phyloP scores from a whole-genome alignment of 64 coral and sea anemone genomes.

The Catalaphyllia jardinei region DNA sequence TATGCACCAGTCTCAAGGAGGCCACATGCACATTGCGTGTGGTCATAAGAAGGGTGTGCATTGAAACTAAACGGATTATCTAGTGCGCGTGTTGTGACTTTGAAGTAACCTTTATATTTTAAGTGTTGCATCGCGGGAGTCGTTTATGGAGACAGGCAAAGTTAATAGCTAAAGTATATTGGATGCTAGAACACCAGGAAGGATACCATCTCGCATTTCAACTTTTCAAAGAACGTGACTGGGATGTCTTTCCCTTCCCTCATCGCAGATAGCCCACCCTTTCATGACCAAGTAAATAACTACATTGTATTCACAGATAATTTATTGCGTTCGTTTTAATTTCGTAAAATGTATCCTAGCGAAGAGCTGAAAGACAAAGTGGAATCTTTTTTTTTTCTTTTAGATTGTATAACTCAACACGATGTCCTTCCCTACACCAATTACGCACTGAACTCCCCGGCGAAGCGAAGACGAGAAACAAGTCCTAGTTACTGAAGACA shows the following conservation, averaged over 20 bases:
- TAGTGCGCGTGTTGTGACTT: background rate
- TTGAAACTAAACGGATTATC: background rate
- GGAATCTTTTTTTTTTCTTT: background rate
- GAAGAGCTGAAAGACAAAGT: no score
- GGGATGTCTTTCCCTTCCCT: no score
- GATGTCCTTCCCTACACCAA: slow-evolving; percentile 9
- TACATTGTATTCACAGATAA: no score
- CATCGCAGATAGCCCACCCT: no score
- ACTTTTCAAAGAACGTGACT: no score
- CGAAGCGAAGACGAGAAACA: slow-evolving; percentile 26
- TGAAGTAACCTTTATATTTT: background rate
- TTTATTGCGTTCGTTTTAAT: no score
- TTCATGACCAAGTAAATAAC: no score
- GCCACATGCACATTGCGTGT: background rate
- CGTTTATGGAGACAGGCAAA: background rate
- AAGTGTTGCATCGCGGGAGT: background rate
- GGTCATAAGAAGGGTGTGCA: background rate
- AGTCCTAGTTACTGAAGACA: slow-evolving; percentile 31
- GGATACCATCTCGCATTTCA: no score
- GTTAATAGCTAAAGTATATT: no score
- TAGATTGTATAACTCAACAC: slow-evolving; percentile 46
- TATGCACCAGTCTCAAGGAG: background rate
- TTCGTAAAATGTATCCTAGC: no score
- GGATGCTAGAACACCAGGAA: no score
- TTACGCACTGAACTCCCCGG: slow-evolving; percentile 43